phyloP scores from a whole-genome alignment of 2,113 vertebrate species.

The Cervus canadensis region DNA sequence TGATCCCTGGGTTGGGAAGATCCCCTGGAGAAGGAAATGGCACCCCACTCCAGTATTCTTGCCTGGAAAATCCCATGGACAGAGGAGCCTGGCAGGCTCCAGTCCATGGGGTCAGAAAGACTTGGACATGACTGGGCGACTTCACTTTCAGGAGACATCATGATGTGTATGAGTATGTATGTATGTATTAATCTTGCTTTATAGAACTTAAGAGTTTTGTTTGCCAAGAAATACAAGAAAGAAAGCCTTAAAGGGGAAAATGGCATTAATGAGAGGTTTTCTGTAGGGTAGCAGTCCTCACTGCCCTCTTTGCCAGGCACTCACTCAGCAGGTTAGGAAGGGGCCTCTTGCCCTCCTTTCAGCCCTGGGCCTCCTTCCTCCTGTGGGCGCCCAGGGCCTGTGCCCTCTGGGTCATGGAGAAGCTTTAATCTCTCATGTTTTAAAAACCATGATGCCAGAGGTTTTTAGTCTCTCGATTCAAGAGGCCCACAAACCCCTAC shows the following conservation, averaged over 20 bases:
- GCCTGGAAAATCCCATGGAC: not conserved
- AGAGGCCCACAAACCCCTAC: too few species aligned
- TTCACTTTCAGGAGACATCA: not conserved
- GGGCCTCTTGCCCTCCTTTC: rapidly evolving
- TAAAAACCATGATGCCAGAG: not conserved
- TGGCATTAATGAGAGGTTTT: rapidly evolving
- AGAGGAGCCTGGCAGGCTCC: not conserved
- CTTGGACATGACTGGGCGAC: not conserved
- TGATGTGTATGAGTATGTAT: not conserved
- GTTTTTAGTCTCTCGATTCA: not conserved
- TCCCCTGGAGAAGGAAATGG: not conserved
- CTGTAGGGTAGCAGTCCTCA: not conserved
- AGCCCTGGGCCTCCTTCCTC: rapidly evolving
- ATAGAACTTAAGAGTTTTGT: not conserved
- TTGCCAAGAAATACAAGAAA: not conserved
- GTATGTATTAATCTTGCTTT: not conserved
- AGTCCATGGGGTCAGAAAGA: not conserved
- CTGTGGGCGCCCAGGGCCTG: too few species aligned
- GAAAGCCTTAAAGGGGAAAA: not conserved
- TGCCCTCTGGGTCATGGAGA: not conserved
- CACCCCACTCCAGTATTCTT: not conserved
- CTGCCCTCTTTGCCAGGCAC: not conserved
- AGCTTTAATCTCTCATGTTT: not conserved
- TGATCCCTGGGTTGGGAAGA: not conserved
- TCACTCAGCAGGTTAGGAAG: too few species aligned